Evolutionary conservation across 2,888 invertebrate genomes (phyloP).

Genomic region (Cremastinae sp.): DNA sequence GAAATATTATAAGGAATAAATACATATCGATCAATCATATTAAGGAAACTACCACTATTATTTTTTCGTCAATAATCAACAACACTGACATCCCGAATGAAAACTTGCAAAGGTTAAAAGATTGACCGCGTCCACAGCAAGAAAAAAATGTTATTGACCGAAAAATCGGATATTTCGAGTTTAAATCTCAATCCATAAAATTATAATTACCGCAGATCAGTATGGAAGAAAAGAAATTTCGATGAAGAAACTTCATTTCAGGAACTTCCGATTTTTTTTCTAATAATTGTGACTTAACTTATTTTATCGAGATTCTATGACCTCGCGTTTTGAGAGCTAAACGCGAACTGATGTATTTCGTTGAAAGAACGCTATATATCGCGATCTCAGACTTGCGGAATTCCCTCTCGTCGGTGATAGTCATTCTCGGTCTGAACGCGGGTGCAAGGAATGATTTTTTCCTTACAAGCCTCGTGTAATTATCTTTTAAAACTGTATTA

Average conservation of each 20-base stretch:
- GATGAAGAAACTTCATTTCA: conserved; percentile 30
- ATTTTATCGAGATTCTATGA: conserved; percentile 3
- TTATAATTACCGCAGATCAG: conserved; percentile 39
- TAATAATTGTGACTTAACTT: neutral
- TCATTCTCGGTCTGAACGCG: too few species aligned
- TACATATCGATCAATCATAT: too few species aligned
- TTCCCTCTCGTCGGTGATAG: neutral
- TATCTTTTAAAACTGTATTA: too few species aligned
- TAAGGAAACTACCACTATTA: too few species aligned
- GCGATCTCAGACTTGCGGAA: conserved; percentile 3
- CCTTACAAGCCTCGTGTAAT: too few species aligned
- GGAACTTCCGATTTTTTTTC: neutral
- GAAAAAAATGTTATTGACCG: neutral
- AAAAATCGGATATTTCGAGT: neutral
- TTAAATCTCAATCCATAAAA: neutral
- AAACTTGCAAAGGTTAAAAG: too few species aligned
- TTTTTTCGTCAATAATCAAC: too few species aligned
- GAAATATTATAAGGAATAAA: too few species aligned
- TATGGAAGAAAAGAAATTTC: conserved; percentile 14
- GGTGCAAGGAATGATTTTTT: too few species aligned
- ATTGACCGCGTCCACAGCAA: too few species aligned
- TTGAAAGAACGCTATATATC: conserved; percentile 28
- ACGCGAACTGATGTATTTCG: conserved; percentile 36
- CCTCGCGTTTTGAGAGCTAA: conserved; percentile 26
- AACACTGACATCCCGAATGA: too few species aligned